Evolutionary conservation across 2,888 invertebrate species (phyloP), one percentile per base, ranked within the genome.

Genomic region (Chrysodeixis includens): DNA sequence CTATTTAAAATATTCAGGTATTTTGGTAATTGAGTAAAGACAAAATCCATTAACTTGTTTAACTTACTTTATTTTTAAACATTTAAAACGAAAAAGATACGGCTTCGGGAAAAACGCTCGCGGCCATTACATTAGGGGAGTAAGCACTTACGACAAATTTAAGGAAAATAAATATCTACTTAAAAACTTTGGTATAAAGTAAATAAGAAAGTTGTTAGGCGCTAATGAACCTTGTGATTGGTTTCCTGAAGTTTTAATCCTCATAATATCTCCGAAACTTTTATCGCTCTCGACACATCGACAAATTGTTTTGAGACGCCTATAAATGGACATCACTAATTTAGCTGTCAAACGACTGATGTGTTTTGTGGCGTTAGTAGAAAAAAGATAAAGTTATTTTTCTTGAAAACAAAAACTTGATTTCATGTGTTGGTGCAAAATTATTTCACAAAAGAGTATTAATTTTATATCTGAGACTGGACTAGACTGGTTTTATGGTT

Each of bases 211-310:
- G 59, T 66, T 63, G 40, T 63, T 12, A 12, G 10, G 35, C 22
- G 55, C 60, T 79, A 79, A 77, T 76, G 80, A 79, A 58, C 58
- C 66, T 44, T 63, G 69, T 69, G 69, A 79, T 79, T 76, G 73
- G 66, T 30, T 35, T 51, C 40, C n/a, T 44, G 30, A 69, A 73
- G 56, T 79, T 72, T 30, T 56, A 61, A 65, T 67, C 32, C 58
- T 72, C 62, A 66, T 72, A 56, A 65, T 57, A 69, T 63, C 40
- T 58, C 44, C 52, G 22, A 26, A 68, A 79, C 44, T 66, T 76
- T 62, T 59, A 75, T 66, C 65, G 44, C 65, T 77, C 68, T 53
- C 46, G 49, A 66, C 57, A 67, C 53, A 78, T 74, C 59, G 59
- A 66, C 72, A 71, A 71, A 62, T 60, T 62, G 16, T 12, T 26